Percentiles rank a stretch among this genome's conserved stretches.
Evolutionary conservation across 2,888 invertebrate genomes (phyloP).

Genomic region (Andrena fulva): DNA sequence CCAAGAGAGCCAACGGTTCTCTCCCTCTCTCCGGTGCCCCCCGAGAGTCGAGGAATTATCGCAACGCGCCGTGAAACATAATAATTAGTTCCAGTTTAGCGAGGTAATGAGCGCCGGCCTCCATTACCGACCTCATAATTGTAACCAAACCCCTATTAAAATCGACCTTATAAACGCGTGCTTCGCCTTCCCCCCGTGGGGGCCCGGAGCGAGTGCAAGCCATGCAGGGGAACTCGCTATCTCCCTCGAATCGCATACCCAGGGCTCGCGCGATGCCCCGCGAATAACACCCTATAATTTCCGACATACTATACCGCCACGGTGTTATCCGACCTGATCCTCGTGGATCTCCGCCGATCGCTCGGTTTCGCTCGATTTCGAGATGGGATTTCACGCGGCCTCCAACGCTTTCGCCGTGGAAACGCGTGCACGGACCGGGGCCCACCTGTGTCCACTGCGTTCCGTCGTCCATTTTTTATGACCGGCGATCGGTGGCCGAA

Average conservation of each 20-base stretch:
- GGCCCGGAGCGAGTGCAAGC: slow-evolving; percentile 19
- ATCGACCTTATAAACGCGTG: slow-evolving; percentile 79
- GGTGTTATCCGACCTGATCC: slow-evolving; percentile 78
- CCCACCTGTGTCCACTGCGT: neutral
- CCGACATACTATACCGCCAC: slow-evolving; percentile 80
- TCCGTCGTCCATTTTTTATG: slow-evolving; percentile 12
- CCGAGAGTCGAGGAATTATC: slow-evolving; percentile 44
- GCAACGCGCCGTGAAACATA: slow-evolving; percentile 75
- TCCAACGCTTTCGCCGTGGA: neutral
- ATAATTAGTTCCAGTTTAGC: slow-evolving; percentile 78
- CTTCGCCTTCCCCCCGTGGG: slow-evolving; percentile 19
- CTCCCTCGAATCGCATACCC: slow-evolving; percentile 79
- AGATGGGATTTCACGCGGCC: slow-evolving; percentile 66
- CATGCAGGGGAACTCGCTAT: slow-evolving; percentile 66
- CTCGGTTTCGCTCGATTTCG: slow-evolving; percentile 77
- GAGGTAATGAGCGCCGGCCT: slow-evolving; percentile 72
- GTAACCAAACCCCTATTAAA: slow-evolving; percentile 79
- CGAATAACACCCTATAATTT: slow-evolving; percentile 83
- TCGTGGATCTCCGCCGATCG: slow-evolving; percentile 76
- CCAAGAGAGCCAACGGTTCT: slow-evolving; percentile 36
- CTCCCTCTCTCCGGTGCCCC: neutral
- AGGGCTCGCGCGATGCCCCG: slow-evolving; percentile 75
- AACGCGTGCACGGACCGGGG: neutral
- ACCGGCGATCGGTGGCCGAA: neutral
- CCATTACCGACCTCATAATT: slow-evolving; percentile 77